Percentiles rank a stretch among this genome's conserved stretches.
These are phyloP conservation scores for Euphonia xanthogaster DNA, from an alignment of 2,797 vertebrate genomes.

Conservation along the genomic window DNA sequence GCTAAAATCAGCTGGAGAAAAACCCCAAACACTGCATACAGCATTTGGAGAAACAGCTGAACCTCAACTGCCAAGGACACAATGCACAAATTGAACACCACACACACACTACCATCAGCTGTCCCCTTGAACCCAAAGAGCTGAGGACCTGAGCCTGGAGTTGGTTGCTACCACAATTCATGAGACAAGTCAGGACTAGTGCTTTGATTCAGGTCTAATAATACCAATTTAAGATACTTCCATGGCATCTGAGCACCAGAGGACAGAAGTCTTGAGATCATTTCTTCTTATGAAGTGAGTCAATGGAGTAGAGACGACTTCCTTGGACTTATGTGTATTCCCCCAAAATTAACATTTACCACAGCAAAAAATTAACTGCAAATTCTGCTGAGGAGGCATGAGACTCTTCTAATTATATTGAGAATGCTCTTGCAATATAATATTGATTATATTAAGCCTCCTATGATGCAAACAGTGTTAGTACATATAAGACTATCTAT, in stretches of 20 bases:
- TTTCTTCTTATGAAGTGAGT: not conserved
- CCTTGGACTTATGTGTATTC: not conserved
- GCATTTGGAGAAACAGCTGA: not conserved
- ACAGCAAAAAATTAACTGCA: not conserved
- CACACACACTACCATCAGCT: not conserved
- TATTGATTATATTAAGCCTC: not conserved
- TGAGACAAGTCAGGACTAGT: not conserved
- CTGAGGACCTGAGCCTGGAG: not conserved
- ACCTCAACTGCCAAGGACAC: not conserved
- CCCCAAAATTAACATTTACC: not conserved
- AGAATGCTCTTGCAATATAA: not conserved
- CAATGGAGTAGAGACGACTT: not conserved
- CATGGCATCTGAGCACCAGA: not conserved
- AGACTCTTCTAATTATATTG: not conserved
- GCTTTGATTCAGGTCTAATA: not conserved
- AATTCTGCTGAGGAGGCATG: not conserved
- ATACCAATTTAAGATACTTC: not conserved
- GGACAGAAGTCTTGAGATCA: not conserved
- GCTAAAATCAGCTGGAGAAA: not conserved
- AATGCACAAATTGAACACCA: not conserved
- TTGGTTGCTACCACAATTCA: not conserved
- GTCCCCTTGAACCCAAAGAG: not conserved
- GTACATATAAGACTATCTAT: not conserved
- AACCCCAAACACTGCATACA: not conserved
- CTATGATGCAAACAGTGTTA: not conserved